Evolutionary conservation across 2,888 invertebrate genomes (phyloP), one percentile per base, ranked within the genome.

Genomic region (Criorhina ranunculi): DNA sequence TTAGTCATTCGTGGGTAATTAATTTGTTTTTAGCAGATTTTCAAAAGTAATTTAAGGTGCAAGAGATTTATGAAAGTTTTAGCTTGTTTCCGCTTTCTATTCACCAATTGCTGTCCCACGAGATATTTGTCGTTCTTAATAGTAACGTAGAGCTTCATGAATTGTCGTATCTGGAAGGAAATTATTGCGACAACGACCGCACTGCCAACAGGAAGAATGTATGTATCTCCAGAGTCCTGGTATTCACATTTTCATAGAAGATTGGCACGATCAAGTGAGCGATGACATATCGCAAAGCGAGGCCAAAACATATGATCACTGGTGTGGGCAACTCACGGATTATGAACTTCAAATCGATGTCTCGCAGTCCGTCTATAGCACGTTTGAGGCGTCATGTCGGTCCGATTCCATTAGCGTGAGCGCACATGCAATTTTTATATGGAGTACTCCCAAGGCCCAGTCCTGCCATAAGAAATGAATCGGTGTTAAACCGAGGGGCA

Each of bases 81-180:
- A 46, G 2, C 3, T 19, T 46, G 89, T 89, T 95, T 95, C 87
- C 94, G 94, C 88, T 95, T 93, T 87, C 95, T 93, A 90, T 96
- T 99, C 31, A 99, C 99, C 87, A 99, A 94, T 87, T 98, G 94
- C 89, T 98, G 97, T 0, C 99, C 99, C 11, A 99, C 99, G 59
- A 99, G 94, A 93, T 99, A 99, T 93, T 99, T 99, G 93, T 99
- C 99, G 92, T 99, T 99, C 93, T 99, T 98, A 90, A 99, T 99
- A 92, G 98, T 98, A 91, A 99, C 98, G 91, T 99, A 99, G 15
- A 99, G 93, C 89, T 97, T 96, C 89, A 95, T 95, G 93, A 99
- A 98, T 91, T 99, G 99, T 72, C 96, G 95, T 75, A 98, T 95
- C 94, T 99, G 97, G 89, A 98, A 96, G 86, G 94, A 94, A 70